phyloP scores from a whole-genome alignment of 2,113 vertebrate genomes.

The Tragelaphus buxtoni region DNA sequence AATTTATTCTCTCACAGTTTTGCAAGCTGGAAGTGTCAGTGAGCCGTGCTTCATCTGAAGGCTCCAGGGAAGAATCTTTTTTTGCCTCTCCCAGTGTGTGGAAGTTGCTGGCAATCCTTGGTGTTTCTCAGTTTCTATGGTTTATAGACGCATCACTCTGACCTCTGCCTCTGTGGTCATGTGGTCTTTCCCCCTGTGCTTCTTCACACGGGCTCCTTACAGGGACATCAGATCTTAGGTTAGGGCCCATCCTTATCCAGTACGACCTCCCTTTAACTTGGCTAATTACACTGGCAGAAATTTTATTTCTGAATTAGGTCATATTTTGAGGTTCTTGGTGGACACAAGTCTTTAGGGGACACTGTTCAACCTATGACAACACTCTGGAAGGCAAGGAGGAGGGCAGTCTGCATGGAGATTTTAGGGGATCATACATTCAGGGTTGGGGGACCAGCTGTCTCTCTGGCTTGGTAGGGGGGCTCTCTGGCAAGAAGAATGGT shows the following conservation, averaged over 20 bases:
- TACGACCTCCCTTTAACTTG: not conserved
- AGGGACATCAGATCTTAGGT: not conserved
- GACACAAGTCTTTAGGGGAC: not conserved
- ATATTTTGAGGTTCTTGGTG: not conserved
- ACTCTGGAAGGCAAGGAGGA: not conserved
- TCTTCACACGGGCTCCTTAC: not conserved
- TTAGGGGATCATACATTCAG: not conserved
- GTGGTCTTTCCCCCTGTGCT: not conserved
- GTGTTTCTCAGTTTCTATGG: not conserved
- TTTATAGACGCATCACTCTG: not conserved
- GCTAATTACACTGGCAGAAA: not conserved
- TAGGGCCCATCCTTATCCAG: not conserved
- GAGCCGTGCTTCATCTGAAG: accelerated
- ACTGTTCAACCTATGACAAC: not conserved
- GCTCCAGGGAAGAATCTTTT: not conserved
- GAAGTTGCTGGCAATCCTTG: too few species aligned
- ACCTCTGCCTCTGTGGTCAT: not conserved
- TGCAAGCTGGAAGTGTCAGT: accelerated
- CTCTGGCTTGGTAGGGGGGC: not conserved
- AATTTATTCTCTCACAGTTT: not conserved
- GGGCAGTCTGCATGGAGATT: not conserved
- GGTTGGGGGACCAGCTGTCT: not conserved
- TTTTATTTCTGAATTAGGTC: not conserved
- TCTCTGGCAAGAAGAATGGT: not conserved
- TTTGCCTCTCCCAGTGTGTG: not conserved